Conservation (phyloP, 2,113 vertebrate species). For the Euleptes europaea region DNA sequence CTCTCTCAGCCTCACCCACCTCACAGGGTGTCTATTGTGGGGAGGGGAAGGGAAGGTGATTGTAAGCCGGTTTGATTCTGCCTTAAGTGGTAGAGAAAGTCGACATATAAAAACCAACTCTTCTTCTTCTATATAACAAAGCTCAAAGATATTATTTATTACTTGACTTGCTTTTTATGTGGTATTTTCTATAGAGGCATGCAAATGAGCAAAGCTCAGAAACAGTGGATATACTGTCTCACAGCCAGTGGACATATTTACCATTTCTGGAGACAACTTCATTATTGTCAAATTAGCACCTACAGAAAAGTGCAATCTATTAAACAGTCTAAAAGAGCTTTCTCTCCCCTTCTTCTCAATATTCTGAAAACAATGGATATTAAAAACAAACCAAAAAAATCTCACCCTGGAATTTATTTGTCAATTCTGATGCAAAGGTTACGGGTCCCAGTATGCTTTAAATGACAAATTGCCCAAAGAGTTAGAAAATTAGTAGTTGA, state of each 20-base stretch:
- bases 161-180: slow-evolving; percentile 57
- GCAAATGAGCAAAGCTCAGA: slow-evolving; percentile 70
- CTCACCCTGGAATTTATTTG: slow-evolving; percentile 37
- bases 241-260: slow-evolving; percentile 68
- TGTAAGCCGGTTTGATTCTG: too few species aligned
- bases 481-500: slow-evolving; percentile 58
- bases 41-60: too few species aligned
- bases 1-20: too few species aligned
- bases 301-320: slow-evolving; percentile 71
- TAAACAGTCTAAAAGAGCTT: slow-evolving; percentile 47
- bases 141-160: slow-evolving; percentile 64
- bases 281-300: slow-evolving; percentile 82
- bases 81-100: too few species aligned
- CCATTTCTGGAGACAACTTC: slow-evolving; percentile 78
- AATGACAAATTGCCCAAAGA: slow-evolving; percentile 59
- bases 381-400: slow-evolving; percentile 24
- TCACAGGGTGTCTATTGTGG: too few species aligned
- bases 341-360: slow-evolving; percentile 56
- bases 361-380: slow-evolving; percentile 35
- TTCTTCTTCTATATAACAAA: too few species aligned
- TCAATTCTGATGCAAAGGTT: slow-evolving; percentile 51
- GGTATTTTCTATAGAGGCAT: slow-evolving; percentile 57
- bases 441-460: slow-evolving; percentile 46
- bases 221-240: slow-evolving; percentile 63
- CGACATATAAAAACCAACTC: too few species aligned